phyloP scores from a whole-genome alignment of 1,140 invertebrate species.

The Hyphantria cunea region DNA sequence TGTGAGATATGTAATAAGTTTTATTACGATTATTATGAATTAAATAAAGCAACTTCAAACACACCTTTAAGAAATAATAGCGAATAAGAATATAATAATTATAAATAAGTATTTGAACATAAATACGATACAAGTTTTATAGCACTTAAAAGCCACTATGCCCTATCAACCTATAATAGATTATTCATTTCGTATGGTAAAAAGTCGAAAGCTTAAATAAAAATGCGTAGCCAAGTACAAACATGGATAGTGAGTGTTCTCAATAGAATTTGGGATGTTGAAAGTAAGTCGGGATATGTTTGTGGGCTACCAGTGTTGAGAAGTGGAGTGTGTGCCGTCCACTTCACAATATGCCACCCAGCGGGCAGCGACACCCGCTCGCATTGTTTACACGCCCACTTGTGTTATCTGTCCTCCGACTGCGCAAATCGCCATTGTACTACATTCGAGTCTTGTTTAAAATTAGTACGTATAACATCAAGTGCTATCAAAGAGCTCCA shows the following conservation, averaged over 20 bases:
- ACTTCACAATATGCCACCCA: conserved; percentile 51
- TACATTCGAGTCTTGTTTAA: conserved; percentile 7
- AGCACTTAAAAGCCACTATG: too few species aligned
- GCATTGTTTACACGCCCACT: conserved; percentile 51
- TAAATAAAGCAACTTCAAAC: too few species aligned
- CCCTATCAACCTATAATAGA: too few species aligned
- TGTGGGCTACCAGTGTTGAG: conserved; percentile 70
- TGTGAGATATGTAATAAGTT: too few species aligned
- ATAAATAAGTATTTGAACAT: too few species aligned
- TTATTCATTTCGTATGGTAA: too few species aligned
- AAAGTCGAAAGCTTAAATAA: neutral
- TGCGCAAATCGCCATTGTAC: conserved; percentile 48
- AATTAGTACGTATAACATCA: too few species aligned
- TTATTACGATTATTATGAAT: too few species aligned
- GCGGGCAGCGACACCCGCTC: conserved; percentile 45
- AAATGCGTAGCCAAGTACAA: conserved; percentile 1
- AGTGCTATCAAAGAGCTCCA: neutral
- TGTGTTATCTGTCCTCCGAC: conserved; percentile 45
- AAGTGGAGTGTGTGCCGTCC: conserved; percentile 61
- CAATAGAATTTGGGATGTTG: conserved; percentile 58
- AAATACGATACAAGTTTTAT: too few species aligned
- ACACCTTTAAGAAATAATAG: too few species aligned
- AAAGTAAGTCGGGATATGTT: conserved; percentile 56
- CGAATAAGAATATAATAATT: too few species aligned
- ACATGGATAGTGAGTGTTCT: conserved; percentile 25